Evolutionary conservation across 1,140 invertebrate species (phyloP).

Genomic region (Sycophila sp.): DNA sequence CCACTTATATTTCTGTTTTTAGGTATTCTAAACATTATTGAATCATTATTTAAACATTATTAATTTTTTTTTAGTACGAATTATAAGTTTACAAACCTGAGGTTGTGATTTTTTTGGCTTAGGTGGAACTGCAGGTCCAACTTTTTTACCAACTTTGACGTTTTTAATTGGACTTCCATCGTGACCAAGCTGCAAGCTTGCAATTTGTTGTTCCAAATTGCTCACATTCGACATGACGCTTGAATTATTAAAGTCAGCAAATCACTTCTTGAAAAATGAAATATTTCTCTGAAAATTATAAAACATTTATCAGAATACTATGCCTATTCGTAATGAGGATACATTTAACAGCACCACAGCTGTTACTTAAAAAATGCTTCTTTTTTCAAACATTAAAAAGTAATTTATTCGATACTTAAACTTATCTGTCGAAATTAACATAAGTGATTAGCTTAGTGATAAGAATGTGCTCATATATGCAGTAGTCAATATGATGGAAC

Average conservation of each 20-base stretch:
- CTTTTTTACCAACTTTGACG: conserved; percentile 69
- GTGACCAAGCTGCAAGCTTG: conserved; percentile 61
- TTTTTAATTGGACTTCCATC: conserved; percentile 47
- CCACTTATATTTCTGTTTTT: too few species aligned
- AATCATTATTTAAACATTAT: too few species aligned
- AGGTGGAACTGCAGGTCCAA: conserved; percentile 81
- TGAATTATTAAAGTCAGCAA: not conserved
- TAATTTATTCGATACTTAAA: conserved; percentile 9
- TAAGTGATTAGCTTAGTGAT: conserved; percentile 19
- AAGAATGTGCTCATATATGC: not conserved
- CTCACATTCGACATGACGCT: conserved; percentile 55
- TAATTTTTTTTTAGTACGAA: too few species aligned
- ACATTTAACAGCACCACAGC: not conserved
- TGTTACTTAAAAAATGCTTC: conserved; percentile 5
- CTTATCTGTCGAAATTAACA: conserved; percentile 1
- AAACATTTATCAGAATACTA: not conserved
- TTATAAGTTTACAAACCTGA: too few species aligned
- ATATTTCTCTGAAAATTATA: not conserved
- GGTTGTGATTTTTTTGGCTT: conserved; percentile 80
- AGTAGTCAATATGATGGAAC: conserved; percentile 36
- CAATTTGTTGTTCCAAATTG: conserved; percentile 66
- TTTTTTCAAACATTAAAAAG: conserved; percentile 5
- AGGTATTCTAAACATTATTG: too few species aligned
- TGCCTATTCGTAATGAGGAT: too few species aligned
- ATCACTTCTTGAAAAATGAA: not conserved